These are phyloP conservation scores for Hyla sarda DNA, from an alignment of 2,113 vertebrate species.

Conservation along the genomic window DNA sequence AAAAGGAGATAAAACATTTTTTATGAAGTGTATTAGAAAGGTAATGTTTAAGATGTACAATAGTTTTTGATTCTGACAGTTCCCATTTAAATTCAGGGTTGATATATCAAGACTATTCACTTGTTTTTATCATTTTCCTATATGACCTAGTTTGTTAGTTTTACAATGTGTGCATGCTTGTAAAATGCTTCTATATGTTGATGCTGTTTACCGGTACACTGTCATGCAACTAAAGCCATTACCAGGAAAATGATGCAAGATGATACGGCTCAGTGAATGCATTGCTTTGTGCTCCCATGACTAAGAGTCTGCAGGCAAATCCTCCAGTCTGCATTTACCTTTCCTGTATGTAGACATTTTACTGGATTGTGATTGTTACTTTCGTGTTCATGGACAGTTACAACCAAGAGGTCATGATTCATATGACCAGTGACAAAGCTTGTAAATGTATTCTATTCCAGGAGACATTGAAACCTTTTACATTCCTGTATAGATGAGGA, in stretches of 20 bases:
- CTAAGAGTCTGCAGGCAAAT: conserved; percentile 33
- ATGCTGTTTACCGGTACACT: conserved; percentile 8
- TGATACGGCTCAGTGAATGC: background rate
- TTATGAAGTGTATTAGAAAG: too few relatives aligned
- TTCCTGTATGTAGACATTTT: conserved; percentile 14
- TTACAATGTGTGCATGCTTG: background rate
- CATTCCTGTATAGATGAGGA: background rate
- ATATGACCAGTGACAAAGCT: background rate
- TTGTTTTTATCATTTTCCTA: background rate
- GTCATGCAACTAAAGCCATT: background rate
- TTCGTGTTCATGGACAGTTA: background rate
- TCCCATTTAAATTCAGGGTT: too few relatives aligned
- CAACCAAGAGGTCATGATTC: conserved; percentile 17
- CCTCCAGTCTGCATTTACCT: background rate
- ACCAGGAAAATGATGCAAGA: conserved; percentile 15
- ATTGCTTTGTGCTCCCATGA: conserved; percentile 9
- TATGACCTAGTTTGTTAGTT: background rate
- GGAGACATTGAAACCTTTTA: background rate
- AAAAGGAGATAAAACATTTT: too few relatives aligned
- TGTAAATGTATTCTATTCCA: conserved; percentile 30
- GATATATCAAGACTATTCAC: too few relatives aligned
- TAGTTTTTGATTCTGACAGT: too few relatives aligned
- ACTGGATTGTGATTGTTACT: background rate
- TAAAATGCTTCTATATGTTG: background rate
- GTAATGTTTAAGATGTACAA: too few relatives aligned